These are phyloP conservation scores for Thecocarcelia acutangulata DNA, from an alignment of 2,888 invertebrate species.

Conservation along the genomic window DNA sequence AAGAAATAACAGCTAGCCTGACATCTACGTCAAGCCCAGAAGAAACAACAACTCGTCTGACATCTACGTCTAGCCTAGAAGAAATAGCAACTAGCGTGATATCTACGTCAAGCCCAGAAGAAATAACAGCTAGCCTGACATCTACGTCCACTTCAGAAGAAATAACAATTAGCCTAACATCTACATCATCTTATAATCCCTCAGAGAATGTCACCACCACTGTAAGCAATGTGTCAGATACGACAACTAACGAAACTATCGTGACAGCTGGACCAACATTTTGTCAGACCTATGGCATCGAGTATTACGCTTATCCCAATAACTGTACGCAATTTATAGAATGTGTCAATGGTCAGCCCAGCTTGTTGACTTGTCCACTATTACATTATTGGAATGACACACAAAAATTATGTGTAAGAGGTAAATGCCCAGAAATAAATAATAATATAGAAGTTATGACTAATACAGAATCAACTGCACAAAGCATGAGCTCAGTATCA, in stretches of 20 bases:
- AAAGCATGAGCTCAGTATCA: background rate
- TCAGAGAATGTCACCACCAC: background rate
- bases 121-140: no score
- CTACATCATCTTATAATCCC: background rate
- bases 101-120: no score
- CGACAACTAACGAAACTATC: background rate
- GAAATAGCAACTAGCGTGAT: no score
- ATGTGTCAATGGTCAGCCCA: background rate
- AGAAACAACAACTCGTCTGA: no score
- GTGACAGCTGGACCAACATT: background rate
- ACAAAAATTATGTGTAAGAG: background rate
- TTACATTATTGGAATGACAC: background rate
- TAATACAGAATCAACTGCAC: background rate
- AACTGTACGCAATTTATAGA: slow-evolving; percentile 30
- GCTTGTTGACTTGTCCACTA: slow-evolving; percentile 1
- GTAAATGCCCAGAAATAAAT: background rate
- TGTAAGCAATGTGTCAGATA: background rate
- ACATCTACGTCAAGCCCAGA: no score
- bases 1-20: no score
- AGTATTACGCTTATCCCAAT: slow-evolving; percentile 24
- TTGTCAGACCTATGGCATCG: background rate
- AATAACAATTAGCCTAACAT: background rate
- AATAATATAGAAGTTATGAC: background rate
- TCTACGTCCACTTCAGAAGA: background rate
- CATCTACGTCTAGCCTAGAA: no score